Evolutionary conservation across 2,797 vertebrate species (phyloP), one percentile per base, ranked within the genome.

Genomic region (Falco berigora): DNA sequence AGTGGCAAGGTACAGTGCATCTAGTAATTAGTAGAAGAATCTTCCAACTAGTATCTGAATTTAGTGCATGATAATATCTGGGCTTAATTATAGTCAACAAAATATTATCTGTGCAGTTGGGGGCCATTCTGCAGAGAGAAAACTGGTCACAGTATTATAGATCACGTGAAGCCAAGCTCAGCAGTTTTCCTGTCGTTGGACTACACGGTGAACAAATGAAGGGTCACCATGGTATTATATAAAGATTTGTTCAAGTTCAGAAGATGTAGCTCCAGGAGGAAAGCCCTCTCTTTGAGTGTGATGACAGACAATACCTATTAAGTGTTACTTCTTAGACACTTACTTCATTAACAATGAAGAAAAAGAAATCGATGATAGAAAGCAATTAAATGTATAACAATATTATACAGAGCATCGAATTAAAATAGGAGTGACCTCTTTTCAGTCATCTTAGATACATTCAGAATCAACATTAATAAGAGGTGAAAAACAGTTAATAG

Each of bases 261-360:
- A 78, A 86, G 74, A 61, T 38, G 34, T 73, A 74, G 9, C 53
- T 87, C 2, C 36, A 71, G 55, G 40, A 79, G 80, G 14, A 79
- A 92, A 36, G 34, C 42, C 15, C 20, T 28, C 55, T 59, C 47
- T 88, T 72, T 88, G 75, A 20, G 52, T 84, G 59, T 4, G 3
- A 34, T 94, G 83, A 77, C 76, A 93, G 92, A 87, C 92, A 88
- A n/a, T 87, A 61, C 40, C 64, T 93, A 24, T 80, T 77, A 76
- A 62, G 24, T 77, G 38, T 77, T 91, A 38, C 62, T 88, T 88
- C 75, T 67, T 75, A 92, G 88, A 32, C 68, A 46, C 81, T 61
- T 61, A 59, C 69, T 92, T 93, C 18, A 1, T 78, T 94, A 89
- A 80, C 14, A 49, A 28, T 91, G 86, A 91, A 86, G 67, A 76